A percentile compares a stretch with the other conserved stretches of the same genome.
phyloP scores from a whole-genome alignment of 1,140 invertebrate species.

The Patella vulgata region DNA sequence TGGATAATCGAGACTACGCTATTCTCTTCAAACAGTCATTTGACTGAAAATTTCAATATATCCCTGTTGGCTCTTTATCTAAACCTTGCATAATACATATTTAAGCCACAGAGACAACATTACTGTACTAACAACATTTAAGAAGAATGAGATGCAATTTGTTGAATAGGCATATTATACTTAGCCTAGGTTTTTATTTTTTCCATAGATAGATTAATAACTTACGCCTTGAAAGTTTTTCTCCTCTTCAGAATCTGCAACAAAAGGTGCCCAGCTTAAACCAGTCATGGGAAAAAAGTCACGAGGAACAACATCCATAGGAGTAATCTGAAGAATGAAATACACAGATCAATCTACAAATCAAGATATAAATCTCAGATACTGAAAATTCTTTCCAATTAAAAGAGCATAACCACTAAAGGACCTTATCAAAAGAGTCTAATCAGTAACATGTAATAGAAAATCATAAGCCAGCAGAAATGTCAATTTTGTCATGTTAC shows the following conservation, averaged over 20 bases:
- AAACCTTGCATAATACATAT: neutral
- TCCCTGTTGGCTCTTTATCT: neutral
- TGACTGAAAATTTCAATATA: too few species aligned
- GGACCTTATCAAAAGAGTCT: too few species aligned
- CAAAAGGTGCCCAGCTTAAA: conserved; percentile 43
- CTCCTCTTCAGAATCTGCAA: conserved; percentile 27
- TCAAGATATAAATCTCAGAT: too few species aligned
- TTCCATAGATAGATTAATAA: too few species aligned
- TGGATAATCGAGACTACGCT: too few species aligned
- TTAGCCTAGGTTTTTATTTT: too few species aligned
- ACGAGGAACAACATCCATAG: conserved; percentile 37
- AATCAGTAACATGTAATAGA: too few species aligned
- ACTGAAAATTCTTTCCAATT: too few species aligned
- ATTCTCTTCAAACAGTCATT: too few species aligned
- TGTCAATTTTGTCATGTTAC: neutral
- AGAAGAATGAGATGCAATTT: neutral
- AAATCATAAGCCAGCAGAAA: neutral
- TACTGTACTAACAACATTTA: neutral
- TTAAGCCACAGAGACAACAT: neutral
- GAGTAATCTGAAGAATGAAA: conserved; percentile 40
- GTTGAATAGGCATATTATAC: neutral
- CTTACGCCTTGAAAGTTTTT: conserved; percentile 45
- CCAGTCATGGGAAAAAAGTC: conserved; percentile 55
- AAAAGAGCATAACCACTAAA: too few species aligned
- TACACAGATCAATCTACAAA: too few species aligned